Percentiles rank a stretch among this genome's conserved stretches.
phyloP scores from a whole-genome alignment of 2,113 vertebrate genomes.

The Alethe diademata region DNA sequence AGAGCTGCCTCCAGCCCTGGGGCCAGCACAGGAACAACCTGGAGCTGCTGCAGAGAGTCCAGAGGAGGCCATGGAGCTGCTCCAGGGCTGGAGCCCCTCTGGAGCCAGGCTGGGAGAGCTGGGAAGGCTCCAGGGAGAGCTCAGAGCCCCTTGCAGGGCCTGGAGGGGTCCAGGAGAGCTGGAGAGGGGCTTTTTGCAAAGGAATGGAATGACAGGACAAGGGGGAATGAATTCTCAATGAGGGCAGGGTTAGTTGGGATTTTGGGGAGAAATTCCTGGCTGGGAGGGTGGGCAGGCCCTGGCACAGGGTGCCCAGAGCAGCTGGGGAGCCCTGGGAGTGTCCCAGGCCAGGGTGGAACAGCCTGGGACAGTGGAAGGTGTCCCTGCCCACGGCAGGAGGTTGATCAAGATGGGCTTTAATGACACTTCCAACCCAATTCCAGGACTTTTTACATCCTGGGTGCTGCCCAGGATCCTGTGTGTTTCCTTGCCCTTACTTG shows the following conservation, averaged over 20 bases:
- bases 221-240: too few species aligned
- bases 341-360: neutral
- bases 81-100: neutral
- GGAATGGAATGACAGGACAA: neutral
- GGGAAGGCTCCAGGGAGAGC: neutral
- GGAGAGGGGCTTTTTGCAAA: neutral
- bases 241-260: neutral
- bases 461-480: neutral
- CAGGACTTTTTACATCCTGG: rapidly evolving
- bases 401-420: neutral
- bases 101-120: neutral
- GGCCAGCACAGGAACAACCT: rapidly evolving
- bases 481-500: neutral
- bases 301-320: neutral
- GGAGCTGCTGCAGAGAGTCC: neutral
- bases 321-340: neutral
- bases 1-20: neutral
- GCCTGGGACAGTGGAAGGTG: rapidly evolving
- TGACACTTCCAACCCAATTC: neutral
- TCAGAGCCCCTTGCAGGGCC: neutral
- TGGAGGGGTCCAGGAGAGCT: neutral
- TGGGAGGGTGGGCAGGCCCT: rapidly evolving
- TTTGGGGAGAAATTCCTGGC: neutral
- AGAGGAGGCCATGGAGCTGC: neutral
- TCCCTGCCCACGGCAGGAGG: neutral